Evolutionary conservation across 2,797 vertebrate species (phyloP).

Genomic region (Hydrocynus forskahlii): DNA sequence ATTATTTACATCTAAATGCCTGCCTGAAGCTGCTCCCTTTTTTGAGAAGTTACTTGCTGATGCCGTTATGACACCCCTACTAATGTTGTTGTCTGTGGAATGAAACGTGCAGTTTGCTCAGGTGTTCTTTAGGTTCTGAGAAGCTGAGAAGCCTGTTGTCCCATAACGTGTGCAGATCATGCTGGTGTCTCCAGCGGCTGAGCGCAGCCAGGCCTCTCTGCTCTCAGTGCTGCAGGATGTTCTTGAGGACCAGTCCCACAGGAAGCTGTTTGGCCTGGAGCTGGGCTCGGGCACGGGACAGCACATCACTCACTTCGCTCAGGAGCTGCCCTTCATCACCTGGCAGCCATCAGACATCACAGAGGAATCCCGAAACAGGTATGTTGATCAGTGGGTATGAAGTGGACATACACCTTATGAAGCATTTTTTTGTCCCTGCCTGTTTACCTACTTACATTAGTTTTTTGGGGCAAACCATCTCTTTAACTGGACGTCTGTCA

Average conservation of each 20-base stretch:
- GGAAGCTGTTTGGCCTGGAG: conserved; percentile 72
- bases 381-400: neutral
- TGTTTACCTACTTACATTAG: too few relatives aligned
- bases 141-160: neutral
- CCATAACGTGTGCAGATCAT: conserved; percentile 58
- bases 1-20: too few relatives aligned
- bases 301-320: conserved; percentile 76
- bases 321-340: conserved; percentile 74
- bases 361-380: conserved; percentile 70
- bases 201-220: conserved; percentile 75
- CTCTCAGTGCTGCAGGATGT: conserved; percentile 71
- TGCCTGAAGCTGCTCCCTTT: too few relatives aligned
- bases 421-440: too few relatives aligned
- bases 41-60: too few relatives aligned
- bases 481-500: too few relatives aligned
- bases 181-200: conserved; percentile 77
- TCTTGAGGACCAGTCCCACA: conserved; percentile 71
- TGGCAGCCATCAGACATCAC: conserved; percentile 79
- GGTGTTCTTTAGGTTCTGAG: neutral
- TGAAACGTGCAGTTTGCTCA: too few relatives aligned
- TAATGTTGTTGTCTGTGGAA: too few relatives aligned
- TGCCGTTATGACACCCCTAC: too few relatives aligned
- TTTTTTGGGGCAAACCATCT: too few relatives aligned
- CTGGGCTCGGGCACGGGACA: conserved; percentile 80
- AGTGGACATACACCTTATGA: neutral